Conservation (phyloP, 64 coral and sea anemone species). For the Montipora cactus region DNA sequence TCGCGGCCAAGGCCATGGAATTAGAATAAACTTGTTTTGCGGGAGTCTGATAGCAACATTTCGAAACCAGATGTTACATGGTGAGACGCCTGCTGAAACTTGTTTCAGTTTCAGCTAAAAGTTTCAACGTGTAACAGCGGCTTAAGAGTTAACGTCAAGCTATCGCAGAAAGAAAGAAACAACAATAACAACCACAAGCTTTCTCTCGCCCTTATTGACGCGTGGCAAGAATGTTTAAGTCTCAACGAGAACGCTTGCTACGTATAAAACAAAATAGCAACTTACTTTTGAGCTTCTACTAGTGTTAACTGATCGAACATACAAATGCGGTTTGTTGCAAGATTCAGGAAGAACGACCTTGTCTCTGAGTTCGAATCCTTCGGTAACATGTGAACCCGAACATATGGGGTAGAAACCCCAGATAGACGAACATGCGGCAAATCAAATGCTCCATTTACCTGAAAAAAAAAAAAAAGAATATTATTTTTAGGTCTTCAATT, state of each 20-base stretch:
- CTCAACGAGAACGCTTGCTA: neutral
- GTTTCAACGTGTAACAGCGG: too few relatives aligned
- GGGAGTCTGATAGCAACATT: too few relatives aligned
- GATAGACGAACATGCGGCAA: conserved; percentile 87
- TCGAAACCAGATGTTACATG: too few relatives aligned
- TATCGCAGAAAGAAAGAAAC: too few relatives aligned
- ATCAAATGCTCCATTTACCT: conserved; percentile 89
- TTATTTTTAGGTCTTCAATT: too few relatives aligned
- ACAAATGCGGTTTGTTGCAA: conserved; percentile 82
- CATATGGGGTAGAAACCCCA: conserved; percentile 82
- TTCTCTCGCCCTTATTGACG: too few relatives aligned
- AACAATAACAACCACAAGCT: too few relatives aligned
- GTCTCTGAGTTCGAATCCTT: conserved; percentile 58
- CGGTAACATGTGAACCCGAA: conserved; percentile 77
- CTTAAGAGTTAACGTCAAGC: too few relatives aligned
- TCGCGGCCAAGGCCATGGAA: too few relatives aligned
- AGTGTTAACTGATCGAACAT: conserved; percentile 74
- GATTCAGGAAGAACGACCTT: conserved; percentile 83
- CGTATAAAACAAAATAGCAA: neutral
- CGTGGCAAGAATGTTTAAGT: neutral
- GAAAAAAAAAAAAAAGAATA: neutral
- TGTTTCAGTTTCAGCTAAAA: too few relatives aligned
- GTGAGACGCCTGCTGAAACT: too few relatives aligned
- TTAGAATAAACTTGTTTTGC: too few relatives aligned
- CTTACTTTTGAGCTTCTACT: conserved; percentile 65